Base-by-base conservation (phyloP, 1,140 invertebrate genomes). In the Anthonomus grandis region DNA sequence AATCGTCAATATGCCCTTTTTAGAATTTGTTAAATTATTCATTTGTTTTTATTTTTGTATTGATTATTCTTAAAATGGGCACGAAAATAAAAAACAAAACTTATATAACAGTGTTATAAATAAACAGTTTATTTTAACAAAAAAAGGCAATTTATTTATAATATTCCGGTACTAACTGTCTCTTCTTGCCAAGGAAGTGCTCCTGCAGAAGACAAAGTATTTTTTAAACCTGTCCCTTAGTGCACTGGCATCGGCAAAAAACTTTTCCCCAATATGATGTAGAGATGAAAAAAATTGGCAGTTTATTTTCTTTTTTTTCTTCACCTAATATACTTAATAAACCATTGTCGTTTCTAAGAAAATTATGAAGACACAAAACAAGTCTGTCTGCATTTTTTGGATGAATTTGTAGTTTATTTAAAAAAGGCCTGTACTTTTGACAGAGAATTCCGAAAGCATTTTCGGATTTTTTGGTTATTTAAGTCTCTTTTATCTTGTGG, bases 161-260 rank as follows among this genome's bases (percentile, higher is more conserved):
- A 50, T 37, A 50, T 37, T 50, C 48, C 48, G 13, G 25, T 36
- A 21, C 38, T 50, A 50, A 50, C 34, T 50, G 48, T 37, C 19
- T 36, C 34, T 36, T 50, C 48, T 50, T 50, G 27, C 48, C 48
- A 50, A 50, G 48, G 27, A 50, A 50, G 27, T 50, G 34, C 48
- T 13, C 48, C 48, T 38, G 34, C 27, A 23, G 48, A 36, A 50
- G 24, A 50, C 27, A 36, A 50, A 50, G 38, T 50, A 50, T 36
- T 50, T 36, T 50, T 50, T 50, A 38, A 50, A 50, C 34, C 25
- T 50, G 25, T 50, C 34, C 48, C 48, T 50, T 50, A 50, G 31
- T 50, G 10, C 48, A 38, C 5, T 50, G 36, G 27, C 27, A 50
- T 48, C 25, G 13, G 13, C 38, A 18, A 21, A 50, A 50, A 50